These are phyloP conservation scores for Vollenhovia emeryi DNA, from an alignment of 1,140 invertebrate genomes.

Conservation along the genomic window DNA sequence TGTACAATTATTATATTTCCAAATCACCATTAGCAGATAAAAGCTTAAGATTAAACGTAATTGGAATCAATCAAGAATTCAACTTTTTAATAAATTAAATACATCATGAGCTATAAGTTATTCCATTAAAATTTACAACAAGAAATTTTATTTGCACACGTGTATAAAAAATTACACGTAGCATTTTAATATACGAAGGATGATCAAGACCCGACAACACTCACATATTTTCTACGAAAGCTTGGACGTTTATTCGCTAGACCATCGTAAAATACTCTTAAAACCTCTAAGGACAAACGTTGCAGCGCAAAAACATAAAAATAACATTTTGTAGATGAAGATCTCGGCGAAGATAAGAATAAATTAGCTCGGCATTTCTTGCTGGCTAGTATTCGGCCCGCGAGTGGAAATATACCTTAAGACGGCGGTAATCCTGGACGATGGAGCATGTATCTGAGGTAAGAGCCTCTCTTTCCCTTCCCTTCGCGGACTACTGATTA, in stretches of 20 bases:
- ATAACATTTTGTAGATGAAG: conserved; percentile 48
- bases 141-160: background rate
- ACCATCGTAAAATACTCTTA: background rate
- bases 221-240: background rate
- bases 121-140: background rate
- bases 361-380: conserved; percentile 51
- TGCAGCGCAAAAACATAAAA: background rate
- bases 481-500: conserved; percentile 75
- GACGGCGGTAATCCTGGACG: conserved; percentile 60
- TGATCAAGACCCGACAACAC: background rate
- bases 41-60: background rate
- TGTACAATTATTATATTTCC: too few species aligned
- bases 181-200: background rate
- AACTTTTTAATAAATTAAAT: background rate
- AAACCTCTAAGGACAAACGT: background rate
- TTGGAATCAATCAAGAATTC: background rate
- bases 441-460: conserved; percentile 57
- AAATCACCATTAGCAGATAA: background rate
- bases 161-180: background rate
- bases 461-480: conserved; percentile 44
- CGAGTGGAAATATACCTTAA: conserved; percentile 70
- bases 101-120: background rate
- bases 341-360: conserved; percentile 49
- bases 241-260: background rate
- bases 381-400: background rate